Percentiles rank a stretch among this genome's conserved stretches.
These are phyloP conservation scores for Malachius bipustulatus DNA, from an alignment of 2,888 invertebrate species.

Conservation along the genomic window DNA sequence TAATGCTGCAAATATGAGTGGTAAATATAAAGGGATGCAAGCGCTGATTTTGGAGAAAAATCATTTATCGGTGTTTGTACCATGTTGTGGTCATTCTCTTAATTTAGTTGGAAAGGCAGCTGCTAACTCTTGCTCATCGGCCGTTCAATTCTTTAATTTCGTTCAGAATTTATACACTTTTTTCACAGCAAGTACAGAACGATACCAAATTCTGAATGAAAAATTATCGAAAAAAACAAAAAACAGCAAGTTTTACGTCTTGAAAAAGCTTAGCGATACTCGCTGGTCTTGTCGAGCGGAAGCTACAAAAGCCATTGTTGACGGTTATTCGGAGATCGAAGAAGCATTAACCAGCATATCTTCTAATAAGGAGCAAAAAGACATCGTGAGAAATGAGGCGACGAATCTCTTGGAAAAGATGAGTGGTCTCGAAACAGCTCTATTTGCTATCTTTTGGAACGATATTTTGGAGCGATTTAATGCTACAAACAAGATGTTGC, in stretches of 20 bases:
- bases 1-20: constrained; percentile 22
- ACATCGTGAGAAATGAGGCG: constrained; percentile 16
- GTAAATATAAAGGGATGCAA: constrained; percentile 21
- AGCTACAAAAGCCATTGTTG: constrained; percentile 18
- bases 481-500: constrained; percentile 16
- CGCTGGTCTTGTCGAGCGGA: constrained; percentile 19
- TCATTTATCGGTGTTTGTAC: constrained; percentile 17
- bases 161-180: constrained; percentile 19
- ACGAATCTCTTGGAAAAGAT: constrained; percentile 18
- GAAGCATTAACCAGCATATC: constrained; percentile 16
- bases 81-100: constrained; percentile 16
- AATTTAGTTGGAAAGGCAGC: constrained; percentile 21
- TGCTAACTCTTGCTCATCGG: constrained; percentile 18
- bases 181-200: constrained; percentile 16
- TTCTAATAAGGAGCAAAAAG: constrained; percentile 14
- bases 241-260: constrained; percentile 11
- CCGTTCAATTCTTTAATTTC: constrained; percentile 18
- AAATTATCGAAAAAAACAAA: constrained; percentile 12
- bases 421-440: constrained; percentile 17
- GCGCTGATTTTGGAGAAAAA: constrained; percentile 18
- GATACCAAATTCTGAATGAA: constrained; percentile 10
- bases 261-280: constrained; percentile 16
- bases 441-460: constrained; percentile 28
- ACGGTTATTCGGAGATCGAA: constrained; percentile 16
- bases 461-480: constrained; percentile 20